These are phyloP conservation scores for Acromyrmex echinatior DNA, from an alignment of 1,140 invertebrate genomes.

Conservation along the genomic window DNA sequence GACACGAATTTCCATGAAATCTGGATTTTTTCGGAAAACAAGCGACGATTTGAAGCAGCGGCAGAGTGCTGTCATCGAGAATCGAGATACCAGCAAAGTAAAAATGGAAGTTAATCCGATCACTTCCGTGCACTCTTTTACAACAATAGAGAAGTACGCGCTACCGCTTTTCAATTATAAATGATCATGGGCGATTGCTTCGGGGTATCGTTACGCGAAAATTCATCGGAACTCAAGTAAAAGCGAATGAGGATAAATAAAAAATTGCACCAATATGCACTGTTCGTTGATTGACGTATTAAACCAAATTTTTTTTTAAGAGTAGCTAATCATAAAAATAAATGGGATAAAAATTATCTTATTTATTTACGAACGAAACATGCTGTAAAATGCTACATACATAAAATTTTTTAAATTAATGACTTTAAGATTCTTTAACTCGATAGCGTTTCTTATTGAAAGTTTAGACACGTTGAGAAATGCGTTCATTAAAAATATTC, in stretches of 20 bases:
- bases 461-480: conserved; percentile 14
- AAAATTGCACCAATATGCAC: neutral
- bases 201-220: conserved; percentile 38
- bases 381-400: neutral
- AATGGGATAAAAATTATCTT: neutral
- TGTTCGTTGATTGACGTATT: neutral
- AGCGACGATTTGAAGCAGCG: conserved; percentile 44
- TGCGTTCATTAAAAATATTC: conserved; percentile 10
- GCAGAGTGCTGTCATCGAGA: conserved; percentile 47
- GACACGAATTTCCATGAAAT: conserved; percentile 56
- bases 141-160: conserved; percentile 29
- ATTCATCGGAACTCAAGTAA: conserved; percentile 10
- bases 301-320: conserved; percentile 10
- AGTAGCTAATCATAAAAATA: neutral
- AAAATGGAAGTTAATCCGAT: conserved; percentile 49
- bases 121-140: conserved; percentile 25
- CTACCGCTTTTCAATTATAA: conserved; percentile 41
- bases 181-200: conserved; percentile 31
- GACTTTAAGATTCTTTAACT: neutral
- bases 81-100: conserved; percentile 37
- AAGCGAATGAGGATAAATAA: conserved; percentile 27
- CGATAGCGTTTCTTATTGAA: conserved; percentile 1
- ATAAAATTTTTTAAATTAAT: neutral
- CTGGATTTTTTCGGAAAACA: conserved; percentile 53
- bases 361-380: neutral